Base-by-base conservation (phyloP, 2,797 vertebrate genomes). In the Pterois miles region DNA sequence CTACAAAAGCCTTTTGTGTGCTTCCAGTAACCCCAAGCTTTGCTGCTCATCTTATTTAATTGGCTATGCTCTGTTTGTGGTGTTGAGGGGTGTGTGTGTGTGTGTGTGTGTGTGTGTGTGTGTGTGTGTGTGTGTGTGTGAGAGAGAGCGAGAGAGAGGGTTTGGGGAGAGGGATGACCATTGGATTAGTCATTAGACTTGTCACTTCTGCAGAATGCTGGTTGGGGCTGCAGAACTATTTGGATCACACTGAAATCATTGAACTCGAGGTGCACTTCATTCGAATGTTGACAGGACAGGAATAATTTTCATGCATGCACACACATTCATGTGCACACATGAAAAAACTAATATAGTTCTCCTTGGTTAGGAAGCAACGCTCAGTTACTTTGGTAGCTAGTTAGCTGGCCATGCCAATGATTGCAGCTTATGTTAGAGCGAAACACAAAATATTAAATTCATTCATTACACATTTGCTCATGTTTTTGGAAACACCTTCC, bases 1-100 rank as follows among this genome's bases (percentile, higher is more conserved):
- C n/a, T 8, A 94, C 92, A 94, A 93, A 89, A 89, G 90, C 86
- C 85, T 85, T 93, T 95, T 94, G 92, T 94, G 68, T 74, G 83
- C 79, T 93, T 93, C 91, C 91, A 92, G 92, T 93, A 93, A 93
- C 80, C 72, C 83, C 81, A 87, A 88, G 93, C 88, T 78, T 86
- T 88, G 66, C 82, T 85, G 86, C 84, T 89, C 89, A 89, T 84
- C 89, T 90, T 67, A 81, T 80, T 90, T 94, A 90, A 94, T 93
- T 93, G 91, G 91, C 91, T 84, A 88, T 93, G 92, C 89, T 87
- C 86, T 89, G 88, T 89, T 93, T 91, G 91, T 86, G 88, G 82
- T 80, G 76, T 87, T 89, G 87, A 85, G 57, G 40, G 54, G 59
- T 62, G 68, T 29, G 43, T 66, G 66, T 60, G 43, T 57, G 65